These are phyloP conservation scores for Sciurus carolinensis DNA, from an alignment of 2,797 vertebrate species.

Conservation along the genomic window DNA sequence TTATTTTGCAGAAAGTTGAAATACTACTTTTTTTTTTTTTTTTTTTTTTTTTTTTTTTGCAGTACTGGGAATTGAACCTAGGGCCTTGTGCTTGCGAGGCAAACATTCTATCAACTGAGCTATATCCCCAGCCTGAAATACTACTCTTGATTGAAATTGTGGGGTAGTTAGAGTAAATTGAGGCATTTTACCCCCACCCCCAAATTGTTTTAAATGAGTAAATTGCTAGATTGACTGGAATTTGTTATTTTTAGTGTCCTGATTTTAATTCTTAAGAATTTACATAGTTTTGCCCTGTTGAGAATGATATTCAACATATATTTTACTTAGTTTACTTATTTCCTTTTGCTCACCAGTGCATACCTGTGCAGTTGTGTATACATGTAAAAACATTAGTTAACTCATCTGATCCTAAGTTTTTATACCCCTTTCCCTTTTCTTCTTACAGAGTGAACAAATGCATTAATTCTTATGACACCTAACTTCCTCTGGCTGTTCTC, in stretches of 20 bases:
- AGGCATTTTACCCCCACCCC: neutral
- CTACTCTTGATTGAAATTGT: slow-evolving; percentile 11
- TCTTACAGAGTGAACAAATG: neutral
- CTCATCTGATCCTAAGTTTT: neutral
- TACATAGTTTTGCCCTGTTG: slow-evolving; percentile 7
- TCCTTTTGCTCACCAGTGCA: neutral
- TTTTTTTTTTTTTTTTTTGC: too few relatives aligned
- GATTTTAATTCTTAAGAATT: slow-evolving; percentile 3
- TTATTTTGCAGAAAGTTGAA: neutral
- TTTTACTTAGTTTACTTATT: neutral
- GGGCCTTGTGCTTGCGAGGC: too few relatives aligned
- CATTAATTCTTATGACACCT: neutral
- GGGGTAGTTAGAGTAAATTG: neutral
- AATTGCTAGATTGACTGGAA: neutral
- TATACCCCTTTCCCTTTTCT: neutral
- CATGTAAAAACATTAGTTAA: neutral
- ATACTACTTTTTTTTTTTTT: neutral
- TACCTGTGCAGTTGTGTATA: neutral
- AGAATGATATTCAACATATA: neutral
- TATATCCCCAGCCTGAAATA: neutral
- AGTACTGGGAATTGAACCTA: too few relatives aligned
- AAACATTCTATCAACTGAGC: too few relatives aligned
- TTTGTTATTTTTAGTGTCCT: neutral
- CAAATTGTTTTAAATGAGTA: neutral
- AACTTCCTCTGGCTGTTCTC: neutral